Base-by-base conservation (phyloP, 2,797 vertebrate genomes). In the Sitta carolinensis region DNA sequence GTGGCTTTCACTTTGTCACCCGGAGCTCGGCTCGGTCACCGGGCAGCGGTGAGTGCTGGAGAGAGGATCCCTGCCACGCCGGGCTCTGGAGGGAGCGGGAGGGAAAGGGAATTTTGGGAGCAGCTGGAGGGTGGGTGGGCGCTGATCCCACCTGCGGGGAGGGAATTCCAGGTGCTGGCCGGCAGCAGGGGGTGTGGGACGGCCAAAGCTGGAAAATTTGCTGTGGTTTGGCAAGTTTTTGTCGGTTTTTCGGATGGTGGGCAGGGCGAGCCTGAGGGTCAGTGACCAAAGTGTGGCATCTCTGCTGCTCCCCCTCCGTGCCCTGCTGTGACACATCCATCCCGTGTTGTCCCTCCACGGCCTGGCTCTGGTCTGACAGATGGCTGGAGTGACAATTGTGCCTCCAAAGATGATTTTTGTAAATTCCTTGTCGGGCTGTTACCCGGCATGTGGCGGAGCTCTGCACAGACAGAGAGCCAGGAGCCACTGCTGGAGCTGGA, bases 41-140 rank as follows among this genome's bases (percentile, higher is more conserved):
- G 3, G 5, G 1, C 45, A 7, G 16, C 0, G 2, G 48, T 1
- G 2, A 25, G 3, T 0, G 18, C 42, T 27, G 42, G 17, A 6
- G 29, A 52, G 10, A 19, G 38, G 0, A 17, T 22, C 80, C 10
- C 45, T 0, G 64, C 2, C 38, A 8, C 5, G 1, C 23, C n/a
- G 4, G 79, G 51, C 32, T n/a, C n/a, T n/a, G n/a, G n/a, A n/a
- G n/a, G n/a, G 5, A 22, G 1, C 2, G 12, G n/a, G 11, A 94
- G 82, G 91, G 91, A 92, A 82, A 89, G 87, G 45, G 36, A 14
- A 1, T 14, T 58, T 45, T 4, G 34, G 62, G 45, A 34, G 22
- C 0, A 2, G 48, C 26, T 12, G 48, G 59, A 36, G 50, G 22
- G 17, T 38, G 5, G 8, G 18, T 17, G 54, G 14, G 40, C 10